These are phyloP conservation scores for Trachelipus rathkii DNA, from an alignment of 1,140 invertebrate genomes.

Conservation along the genomic window DNA sequence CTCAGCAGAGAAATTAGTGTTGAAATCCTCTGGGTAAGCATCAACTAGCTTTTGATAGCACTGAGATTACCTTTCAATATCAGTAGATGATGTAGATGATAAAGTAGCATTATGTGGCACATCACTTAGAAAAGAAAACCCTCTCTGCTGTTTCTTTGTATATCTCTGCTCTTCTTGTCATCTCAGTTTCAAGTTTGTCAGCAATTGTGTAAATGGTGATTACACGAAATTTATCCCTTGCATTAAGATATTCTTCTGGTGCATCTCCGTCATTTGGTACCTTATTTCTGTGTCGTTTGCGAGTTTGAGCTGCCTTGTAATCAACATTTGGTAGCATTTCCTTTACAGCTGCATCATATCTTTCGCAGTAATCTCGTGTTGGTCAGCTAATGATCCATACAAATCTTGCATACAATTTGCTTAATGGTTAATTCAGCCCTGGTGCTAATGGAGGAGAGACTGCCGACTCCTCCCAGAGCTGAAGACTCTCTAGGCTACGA, in stretches of 20 bases:
- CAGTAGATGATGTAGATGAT: background rate
- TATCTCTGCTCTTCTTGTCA: constrained; percentile 40
- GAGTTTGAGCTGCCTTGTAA: constrained; percentile 34
- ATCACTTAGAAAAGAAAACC: constrained; percentile 41
- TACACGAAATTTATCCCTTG: constrained; percentile 38
- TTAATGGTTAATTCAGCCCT: no score
- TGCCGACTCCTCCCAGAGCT: no score
- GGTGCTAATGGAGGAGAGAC: no score
- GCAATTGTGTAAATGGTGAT: constrained; percentile 26
- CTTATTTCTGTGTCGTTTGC: constrained; percentile 28
- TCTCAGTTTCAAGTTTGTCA: constrained; percentile 42
- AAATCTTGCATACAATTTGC: no score
- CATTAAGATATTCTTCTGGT: constrained; percentile 43
- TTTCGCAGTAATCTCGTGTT: no score
- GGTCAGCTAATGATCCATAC: no score
- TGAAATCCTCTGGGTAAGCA: constrained; percentile 33
- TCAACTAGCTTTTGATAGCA: constrained; percentile 33
- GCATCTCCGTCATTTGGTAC: constrained; percentile 40
- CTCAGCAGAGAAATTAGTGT: no score
- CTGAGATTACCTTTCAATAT: constrained; percentile 35
- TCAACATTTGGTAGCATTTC: constrained; percentile 31
- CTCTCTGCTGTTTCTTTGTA: no score
- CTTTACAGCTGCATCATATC: no score
- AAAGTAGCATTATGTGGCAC: constrained; percentile 31
- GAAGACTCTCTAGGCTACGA: no score